These are phyloP conservation scores for Macropis europaea DNA, from an alignment of 2,888 invertebrate genomes.

Conservation along the genomic window DNA sequence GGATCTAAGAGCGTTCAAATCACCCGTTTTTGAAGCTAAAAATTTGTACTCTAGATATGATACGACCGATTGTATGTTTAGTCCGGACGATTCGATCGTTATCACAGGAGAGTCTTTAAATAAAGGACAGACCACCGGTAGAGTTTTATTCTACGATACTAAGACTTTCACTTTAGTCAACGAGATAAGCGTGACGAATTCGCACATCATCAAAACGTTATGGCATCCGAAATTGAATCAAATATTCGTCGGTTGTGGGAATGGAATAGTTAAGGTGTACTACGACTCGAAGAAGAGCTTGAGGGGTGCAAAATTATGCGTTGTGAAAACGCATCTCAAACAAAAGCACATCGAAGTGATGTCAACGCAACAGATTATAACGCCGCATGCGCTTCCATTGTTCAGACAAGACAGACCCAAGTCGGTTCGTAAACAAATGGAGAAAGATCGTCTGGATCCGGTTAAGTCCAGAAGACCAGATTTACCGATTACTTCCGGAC, in stretches of 20 bases:
- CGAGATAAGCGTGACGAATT: slow-evolving; percentile 88
- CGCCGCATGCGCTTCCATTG: slow-evolving; percentile 96
- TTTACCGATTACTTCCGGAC: slow-evolving; percentile 92
- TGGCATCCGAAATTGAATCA: slow-evolving; percentile 99
- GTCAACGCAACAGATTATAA: slow-evolving; percentile 95
- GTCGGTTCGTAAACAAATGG: slow-evolving; percentile 93
- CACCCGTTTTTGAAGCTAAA: slow-evolving; percentile 86
- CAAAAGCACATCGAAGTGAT: slow-evolving; percentile 92
- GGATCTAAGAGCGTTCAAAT: slow-evolving; percentile 93
- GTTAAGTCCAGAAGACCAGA: slow-evolving; percentile 91
- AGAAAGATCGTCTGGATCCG: slow-evolving; percentile 93
- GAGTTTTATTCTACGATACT: slow-evolving; percentile 89
- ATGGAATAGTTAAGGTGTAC: slow-evolving; percentile 93
- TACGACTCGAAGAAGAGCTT: slow-evolving; percentile 94
- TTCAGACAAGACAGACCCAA: slow-evolving; percentile 95
- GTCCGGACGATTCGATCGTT: slow-evolving; percentile 94
- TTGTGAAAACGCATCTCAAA: slow-evolving; percentile 89
- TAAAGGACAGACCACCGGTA: slow-evolving; percentile 84
- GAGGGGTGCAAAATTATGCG: slow-evolving; percentile 94
- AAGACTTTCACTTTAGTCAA: slow-evolving; percentile 88
- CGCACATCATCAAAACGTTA: slow-evolving; percentile 91
- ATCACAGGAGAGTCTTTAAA: slow-evolving; percentile 93
- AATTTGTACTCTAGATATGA: slow-evolving; percentile 92
- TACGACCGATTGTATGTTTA: slow-evolving; percentile 89
- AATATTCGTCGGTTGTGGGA: slow-evolving; percentile 94